phyloP scores from a whole-genome alignment of 2,888 invertebrate species.

The Salpingus planirostris region DNA sequence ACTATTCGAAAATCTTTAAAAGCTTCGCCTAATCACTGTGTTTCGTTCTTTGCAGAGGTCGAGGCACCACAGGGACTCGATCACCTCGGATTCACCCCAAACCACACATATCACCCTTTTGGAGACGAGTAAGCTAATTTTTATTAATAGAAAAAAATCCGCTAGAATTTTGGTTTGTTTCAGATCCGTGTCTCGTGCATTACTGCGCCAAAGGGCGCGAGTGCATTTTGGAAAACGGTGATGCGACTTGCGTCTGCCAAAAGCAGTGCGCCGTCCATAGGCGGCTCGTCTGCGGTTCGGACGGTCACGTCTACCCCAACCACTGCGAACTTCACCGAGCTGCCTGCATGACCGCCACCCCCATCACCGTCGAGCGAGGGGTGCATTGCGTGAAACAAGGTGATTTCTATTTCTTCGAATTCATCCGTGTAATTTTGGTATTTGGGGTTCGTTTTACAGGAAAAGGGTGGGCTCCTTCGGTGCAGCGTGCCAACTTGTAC shows the following conservation, averaged over 20 bases:
- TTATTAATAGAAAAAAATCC: background rate
- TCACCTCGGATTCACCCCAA: conserved; percentile 30
- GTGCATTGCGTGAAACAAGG: conserved; percentile 44
- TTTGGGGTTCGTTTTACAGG: conserved; percentile 24
- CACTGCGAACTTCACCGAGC: conserved; percentile 59
- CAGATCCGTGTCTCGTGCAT: conserved; percentile 56
- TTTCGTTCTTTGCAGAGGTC: conserved; percentile 37
- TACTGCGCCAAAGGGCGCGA: conserved; percentile 59
- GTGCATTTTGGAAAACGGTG: conserved; percentile 46
- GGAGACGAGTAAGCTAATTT: conserved; percentile 40
- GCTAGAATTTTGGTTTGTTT: conserved; percentile 23
- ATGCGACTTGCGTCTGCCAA: conserved; percentile 54
- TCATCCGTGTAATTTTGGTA: background rate
- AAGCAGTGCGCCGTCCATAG: conserved; percentile 50
- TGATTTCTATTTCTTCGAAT: conserved; percentile 21
- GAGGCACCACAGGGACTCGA: conserved; percentile 41
- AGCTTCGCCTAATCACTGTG: too few species aligned
- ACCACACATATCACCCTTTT: conserved; percentile 40
- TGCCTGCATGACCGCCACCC: conserved; percentile 48
- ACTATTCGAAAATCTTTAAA: too few species aligned
- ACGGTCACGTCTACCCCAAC: conserved; percentile 57
- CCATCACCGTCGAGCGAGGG: conserved; percentile 48
- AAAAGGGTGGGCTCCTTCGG: conserved; percentile 36
- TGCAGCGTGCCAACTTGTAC: conserved; percentile 24
- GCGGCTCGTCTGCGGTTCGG: conserved; percentile 56